phyloP scores from a whole-genome alignment of 2,888 invertebrate genomes.

The Pristionchus fissidentatus region DNA sequence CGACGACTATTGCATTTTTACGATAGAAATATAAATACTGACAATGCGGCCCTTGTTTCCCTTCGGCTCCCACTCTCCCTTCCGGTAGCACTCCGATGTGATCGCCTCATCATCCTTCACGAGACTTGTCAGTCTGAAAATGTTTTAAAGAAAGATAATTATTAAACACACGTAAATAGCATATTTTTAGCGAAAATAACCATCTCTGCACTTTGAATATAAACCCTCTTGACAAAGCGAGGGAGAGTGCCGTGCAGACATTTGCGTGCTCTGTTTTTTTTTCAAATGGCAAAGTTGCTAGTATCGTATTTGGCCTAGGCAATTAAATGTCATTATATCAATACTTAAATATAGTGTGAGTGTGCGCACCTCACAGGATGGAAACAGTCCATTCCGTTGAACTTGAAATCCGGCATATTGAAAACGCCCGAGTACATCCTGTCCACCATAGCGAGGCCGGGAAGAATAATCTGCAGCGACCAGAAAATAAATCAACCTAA shows the following conservation, averaged over 20 bases:
- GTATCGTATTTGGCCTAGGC: too few species aligned
- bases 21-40: too few species aligned
- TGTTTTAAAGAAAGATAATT: background rate
- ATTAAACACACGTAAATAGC: background rate
- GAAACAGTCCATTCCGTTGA: background rate
- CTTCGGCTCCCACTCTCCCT: background rate
- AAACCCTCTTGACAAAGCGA: too few species aligned
- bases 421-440: background rate
- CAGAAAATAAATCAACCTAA: too few species aligned
- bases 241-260: too few species aligned
- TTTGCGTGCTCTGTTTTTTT: too few species aligned
- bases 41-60: background rate
- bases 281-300: too few species aligned
- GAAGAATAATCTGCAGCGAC: background rate
- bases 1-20: too few species aligned
- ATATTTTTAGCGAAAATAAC: too few species aligned
- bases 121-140: background rate
- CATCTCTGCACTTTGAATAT: background rate
- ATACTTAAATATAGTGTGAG: too few species aligned
- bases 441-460: background rate
- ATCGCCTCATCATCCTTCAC: background rate
- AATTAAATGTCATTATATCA: too few species aligned
- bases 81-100: background rate
- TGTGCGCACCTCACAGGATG: background rate
- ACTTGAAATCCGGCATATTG: background rate